Evolutionary conservation across 1,140 invertebrate genomes (phyloP), one percentile per base, ranked within the genome.

Genomic region (Conus ventricosus): DNA sequence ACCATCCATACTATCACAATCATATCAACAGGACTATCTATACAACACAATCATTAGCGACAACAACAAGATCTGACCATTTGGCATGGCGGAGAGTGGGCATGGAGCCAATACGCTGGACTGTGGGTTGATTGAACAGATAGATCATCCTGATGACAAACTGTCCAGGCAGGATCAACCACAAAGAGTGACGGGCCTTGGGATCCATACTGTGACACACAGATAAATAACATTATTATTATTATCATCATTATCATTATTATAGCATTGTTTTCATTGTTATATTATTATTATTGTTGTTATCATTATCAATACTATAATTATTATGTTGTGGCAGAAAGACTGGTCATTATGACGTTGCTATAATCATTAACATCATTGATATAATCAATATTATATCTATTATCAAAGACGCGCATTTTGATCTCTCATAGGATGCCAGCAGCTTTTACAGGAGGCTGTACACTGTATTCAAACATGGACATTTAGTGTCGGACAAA

Each of bases 91-190:
- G 88, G 63, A 88, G 84, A 15, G 85, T 54, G 60, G 80, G 88
- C 88, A 91, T 85, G 25, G 91, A 87, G 20, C 76, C 85, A 10
- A 90, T 91, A 63, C 91, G 63, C 80, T 91, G 91, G 53, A 91
- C 88, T n/a, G 89, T 80, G 23, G 91, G 87, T 60, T 91, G 91
- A 51, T 85, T 91, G 88, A 90, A 91, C n/a, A 87, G 86, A 57
- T 89, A 91, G 17, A 88, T 84, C 17, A 90, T 67, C 91, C 91
- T 91, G 39, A 84, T 89, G 81, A 91, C 88, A 53, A 85, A 87
- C 23, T 55, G 81, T 23, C 87, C 91, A 13, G 88, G 75, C 8
- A 88, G 2, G 10, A 86, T 39, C 6, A 67, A 80, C 91, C 91
- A 91, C 17, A 89, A 8, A 27, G 89, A 89, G 23, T 90, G 89